Evolutionary conservation across 2,888 invertebrate genomes (phyloP).

Genomic region (Cephus pulcher): DNA sequence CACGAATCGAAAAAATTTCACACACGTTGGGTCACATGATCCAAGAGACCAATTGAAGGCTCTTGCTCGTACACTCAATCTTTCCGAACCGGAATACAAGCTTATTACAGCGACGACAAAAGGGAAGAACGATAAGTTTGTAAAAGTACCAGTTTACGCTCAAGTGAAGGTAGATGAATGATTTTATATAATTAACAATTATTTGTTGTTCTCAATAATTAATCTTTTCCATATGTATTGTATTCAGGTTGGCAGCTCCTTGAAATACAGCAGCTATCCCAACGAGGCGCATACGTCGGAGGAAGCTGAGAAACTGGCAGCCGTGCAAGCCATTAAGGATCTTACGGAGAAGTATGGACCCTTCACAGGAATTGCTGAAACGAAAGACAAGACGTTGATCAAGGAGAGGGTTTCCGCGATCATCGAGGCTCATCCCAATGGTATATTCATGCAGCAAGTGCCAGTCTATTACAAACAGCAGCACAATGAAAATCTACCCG

Average conservation of each 20-base stretch:
- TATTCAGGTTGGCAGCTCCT: slow-evolving; percentile 51
- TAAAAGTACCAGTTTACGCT: slow-evolving; percentile 30
- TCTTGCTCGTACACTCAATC: slow-evolving; percentile 22
- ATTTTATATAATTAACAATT: no score
- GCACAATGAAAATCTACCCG: slow-evolving; percentile 76
- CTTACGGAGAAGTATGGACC: slow-evolving; percentile 52
- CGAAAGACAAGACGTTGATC: slow-evolving; percentile 45
- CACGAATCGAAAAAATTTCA: no score
- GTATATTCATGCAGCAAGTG: slow-evolving; percentile 68
- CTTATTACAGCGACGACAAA: slow-evolving; percentile 11
- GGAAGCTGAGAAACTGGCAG: slow-evolving; percentile 65
- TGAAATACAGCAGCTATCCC: slow-evolving; percentile 66
- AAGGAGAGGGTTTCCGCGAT: slow-evolving; percentile 63
- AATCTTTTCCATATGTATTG: not conserved
- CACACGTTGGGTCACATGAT: slow-evolving; percentile 10
- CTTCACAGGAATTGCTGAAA: slow-evolving; percentile 30
- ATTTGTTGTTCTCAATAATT: not conserved
- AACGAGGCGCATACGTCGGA: slow-evolving; percentile 59
- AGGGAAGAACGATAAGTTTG: slow-evolving; percentile 6
- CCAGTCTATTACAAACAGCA: slow-evolving; percentile 70
- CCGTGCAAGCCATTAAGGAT: slow-evolving; percentile 62
- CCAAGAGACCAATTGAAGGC: slow-evolving; percentile 25
- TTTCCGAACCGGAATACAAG: slow-evolving; percentile 33
- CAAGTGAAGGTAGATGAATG: slow-evolving; percentile 36
- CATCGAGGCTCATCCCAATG: slow-evolving; percentile 64